phyloP scores from a whole-genome alignment of 2,797 vertebrate genomes.

The Sebastes diaconus region DNA sequence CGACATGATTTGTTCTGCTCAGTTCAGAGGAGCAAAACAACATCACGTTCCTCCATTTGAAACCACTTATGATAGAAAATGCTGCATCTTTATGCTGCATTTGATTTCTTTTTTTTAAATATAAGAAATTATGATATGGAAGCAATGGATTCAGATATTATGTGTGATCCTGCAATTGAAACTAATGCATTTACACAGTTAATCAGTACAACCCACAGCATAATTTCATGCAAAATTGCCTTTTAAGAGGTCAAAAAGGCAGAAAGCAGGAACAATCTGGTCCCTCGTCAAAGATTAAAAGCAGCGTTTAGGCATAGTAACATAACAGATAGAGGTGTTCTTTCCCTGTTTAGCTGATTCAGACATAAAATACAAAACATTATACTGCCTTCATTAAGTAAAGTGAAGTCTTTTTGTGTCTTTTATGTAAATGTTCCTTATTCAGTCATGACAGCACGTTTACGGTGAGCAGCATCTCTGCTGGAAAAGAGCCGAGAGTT shows the following conservation, averaged over 20 bases:
- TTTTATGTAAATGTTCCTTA: neutral
- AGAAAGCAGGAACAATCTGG: neutral
- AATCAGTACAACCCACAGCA: conserved; percentile 2
- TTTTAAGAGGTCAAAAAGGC: conserved; percentile 7
- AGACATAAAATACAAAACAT: neutral
- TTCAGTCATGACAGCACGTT: neutral
- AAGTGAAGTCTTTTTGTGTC: neutral
- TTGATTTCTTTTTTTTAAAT: neutral
- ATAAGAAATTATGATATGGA: neutral
- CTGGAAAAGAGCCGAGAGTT: neutral
- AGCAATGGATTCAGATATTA: neutral
- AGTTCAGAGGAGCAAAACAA: neutral
- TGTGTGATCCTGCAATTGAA: neutral
- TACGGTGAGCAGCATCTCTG: neutral
- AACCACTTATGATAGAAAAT: neutral
- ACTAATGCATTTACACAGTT: conserved; percentile 11
- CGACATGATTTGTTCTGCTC: neutral
- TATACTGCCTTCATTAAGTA: neutral
- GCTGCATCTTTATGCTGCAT: neutral
- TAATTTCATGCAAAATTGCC: conserved; percentile 15
- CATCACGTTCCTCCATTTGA: neutral
- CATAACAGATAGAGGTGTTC: neutral
- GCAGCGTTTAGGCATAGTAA: neutral
- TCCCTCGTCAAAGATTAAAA: neutral
- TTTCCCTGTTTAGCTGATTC: neutral